Conservation (phyloP, 1,140 invertebrate genomes). For the Drosophila oshimai region DNA sequence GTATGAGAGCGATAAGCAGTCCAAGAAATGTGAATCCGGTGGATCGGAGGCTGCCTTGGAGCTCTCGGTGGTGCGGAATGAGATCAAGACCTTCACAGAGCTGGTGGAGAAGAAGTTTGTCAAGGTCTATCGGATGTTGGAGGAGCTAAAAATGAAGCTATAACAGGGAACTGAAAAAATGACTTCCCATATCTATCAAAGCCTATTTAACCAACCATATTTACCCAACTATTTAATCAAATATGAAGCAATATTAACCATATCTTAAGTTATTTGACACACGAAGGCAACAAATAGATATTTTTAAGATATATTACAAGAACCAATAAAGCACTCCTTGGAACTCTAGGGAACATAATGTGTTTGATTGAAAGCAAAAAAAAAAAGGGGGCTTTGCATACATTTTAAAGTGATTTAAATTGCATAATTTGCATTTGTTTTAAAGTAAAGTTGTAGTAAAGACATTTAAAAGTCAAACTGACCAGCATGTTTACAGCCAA, state of each 20-base stretch:
- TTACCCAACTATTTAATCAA: constrained; percentile 24
- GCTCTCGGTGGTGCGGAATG: constrained; percentile 73
- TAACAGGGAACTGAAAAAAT: neutral
- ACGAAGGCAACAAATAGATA: constrained; percentile 49
- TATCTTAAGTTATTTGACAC: constrained; percentile 48
- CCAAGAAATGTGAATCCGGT: constrained; percentile 66
- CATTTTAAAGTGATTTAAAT: no score
- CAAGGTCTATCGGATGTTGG: constrained; percentile 76
- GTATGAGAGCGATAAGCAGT: constrained; percentile 72
- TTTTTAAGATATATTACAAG: constrained; percentile 34
- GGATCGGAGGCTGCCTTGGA: constrained; percentile 68
- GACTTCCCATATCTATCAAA: constrained; percentile 8
- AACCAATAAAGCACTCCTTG: constrained; percentile 51
- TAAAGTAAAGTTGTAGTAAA: no score
- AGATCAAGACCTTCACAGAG: constrained; percentile 74
- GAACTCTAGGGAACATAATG: constrained; percentile 51
- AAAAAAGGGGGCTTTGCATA: no score
- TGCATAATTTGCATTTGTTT: no score
- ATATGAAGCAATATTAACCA: constrained; percentile 28
- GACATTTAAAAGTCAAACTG: no score
- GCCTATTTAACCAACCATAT: constrained; percentile 18
- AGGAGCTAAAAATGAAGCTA: constrained; percentile 69
- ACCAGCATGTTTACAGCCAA: no score
- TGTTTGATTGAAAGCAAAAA: neutral
- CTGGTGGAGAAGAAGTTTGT: constrained; percentile 76